Conservation (phyloP, 2,113 vertebrate species). For the Tamias sibiricus region DNA sequence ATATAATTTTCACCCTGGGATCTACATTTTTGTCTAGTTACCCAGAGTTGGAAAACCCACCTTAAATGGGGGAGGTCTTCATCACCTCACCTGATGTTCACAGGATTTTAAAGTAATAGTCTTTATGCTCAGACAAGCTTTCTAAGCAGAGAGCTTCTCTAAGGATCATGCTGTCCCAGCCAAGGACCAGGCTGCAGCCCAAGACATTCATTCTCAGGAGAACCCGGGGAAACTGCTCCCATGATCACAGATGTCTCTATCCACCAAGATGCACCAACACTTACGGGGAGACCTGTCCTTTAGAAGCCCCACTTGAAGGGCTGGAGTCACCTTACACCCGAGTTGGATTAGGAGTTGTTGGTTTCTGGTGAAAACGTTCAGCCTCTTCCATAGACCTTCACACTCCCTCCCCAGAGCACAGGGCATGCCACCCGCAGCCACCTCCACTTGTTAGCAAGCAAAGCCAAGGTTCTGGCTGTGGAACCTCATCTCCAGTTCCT, state of each 20-base stretch:
- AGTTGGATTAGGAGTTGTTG: neutral
- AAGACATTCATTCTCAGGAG: rapidly evolving
- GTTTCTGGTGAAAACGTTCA: neutral
- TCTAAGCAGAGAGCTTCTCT: slow-evolving; percentile 74
- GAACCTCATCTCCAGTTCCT: slow-evolving; percentile 80
- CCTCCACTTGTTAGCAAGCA: slow-evolving; percentile 58
- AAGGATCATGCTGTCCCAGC: neutral
- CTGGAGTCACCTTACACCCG: neutral
- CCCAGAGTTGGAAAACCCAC: slow-evolving; percentile 77
- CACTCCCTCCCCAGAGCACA: neutral
- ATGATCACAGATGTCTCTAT: too few species aligned
- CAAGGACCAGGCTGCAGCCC: neutral
- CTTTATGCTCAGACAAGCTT: slow-evolving; percentile 74
- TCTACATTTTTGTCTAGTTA: slow-evolving; percentile 83
- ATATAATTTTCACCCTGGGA: slow-evolving; percentile 85
- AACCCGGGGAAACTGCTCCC: rapidly evolving
- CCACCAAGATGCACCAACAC: too few species aligned
- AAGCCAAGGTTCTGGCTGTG: neutral
- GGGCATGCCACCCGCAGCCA: neutral
- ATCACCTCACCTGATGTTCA: slow-evolving; percentile 74
- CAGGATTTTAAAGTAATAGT: slow-evolving; percentile 79
- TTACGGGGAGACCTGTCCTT: too few species aligned
- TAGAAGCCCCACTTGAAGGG: neutral
- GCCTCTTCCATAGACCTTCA: neutral
- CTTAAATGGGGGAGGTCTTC: slow-evolving; percentile 78